These are phyloP conservation scores for Argentina silus DNA, from an alignment of 2,797 vertebrate genomes.

Conservation along the genomic window DNA sequence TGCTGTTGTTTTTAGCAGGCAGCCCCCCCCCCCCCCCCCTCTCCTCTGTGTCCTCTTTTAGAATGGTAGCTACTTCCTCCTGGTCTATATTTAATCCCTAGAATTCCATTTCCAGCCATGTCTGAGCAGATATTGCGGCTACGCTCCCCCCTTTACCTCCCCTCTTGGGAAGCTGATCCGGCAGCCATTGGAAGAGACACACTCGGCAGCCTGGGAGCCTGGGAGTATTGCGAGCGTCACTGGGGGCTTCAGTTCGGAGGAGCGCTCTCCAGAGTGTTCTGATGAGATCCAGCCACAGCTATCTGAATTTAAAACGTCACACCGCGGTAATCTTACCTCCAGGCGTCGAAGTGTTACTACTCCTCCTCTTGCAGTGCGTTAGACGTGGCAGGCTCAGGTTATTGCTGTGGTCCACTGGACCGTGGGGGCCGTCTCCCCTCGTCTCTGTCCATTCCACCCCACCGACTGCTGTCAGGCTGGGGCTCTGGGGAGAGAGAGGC, in stretches of 20 bases:
- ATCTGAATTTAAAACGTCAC: neutral
- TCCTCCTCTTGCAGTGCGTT: neutral
- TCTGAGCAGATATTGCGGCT: conserved; percentile 16
- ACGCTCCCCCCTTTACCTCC: neutral
- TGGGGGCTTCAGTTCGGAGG: conserved; percentile 25
- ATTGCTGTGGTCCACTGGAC: neutral
- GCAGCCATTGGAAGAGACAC: conserved; percentile 38
- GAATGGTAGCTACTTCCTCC: conserved; percentile 37
- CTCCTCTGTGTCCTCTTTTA: conserved; percentile 26
- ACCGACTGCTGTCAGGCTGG: conserved; percentile 15
- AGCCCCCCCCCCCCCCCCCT: conserved; percentile 1
- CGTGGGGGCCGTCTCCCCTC: neutral
- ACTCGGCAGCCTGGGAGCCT: conserved; percentile 53
- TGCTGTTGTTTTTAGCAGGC: conserved; percentile 30
- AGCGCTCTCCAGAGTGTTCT: conserved; percentile 33
- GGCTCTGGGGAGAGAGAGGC: neutral
- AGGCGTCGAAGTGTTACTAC: neutral
- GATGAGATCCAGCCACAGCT: neutral
- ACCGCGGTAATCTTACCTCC: neutral
- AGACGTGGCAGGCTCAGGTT: neutral
- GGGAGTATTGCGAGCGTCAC: conserved; percentile 47
- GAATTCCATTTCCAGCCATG: conserved; percentile 32
- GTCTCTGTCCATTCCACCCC: conserved; percentile 15
- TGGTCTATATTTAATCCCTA: conserved; percentile 47
- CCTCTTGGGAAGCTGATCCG: conserved; percentile 18